Percentiles rank a stretch among this genome's conserved stretches.
Conservation (phyloP, 2,888 invertebrate species). For the Buathra laborator region DNA sequence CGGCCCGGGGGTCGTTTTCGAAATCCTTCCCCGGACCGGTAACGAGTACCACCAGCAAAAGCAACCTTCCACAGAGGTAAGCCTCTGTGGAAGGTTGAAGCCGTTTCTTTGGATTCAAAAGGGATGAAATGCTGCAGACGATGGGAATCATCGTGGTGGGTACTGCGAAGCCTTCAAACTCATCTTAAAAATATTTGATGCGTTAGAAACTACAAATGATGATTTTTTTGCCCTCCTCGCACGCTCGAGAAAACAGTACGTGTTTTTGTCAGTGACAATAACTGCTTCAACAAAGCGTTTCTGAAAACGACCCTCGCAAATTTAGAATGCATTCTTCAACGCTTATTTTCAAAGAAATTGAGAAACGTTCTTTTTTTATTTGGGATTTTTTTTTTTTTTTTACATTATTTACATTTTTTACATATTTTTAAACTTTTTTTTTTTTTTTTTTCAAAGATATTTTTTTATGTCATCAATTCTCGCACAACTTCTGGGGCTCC, state of each 20-base stretch:
- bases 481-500: conserved; percentile 79
- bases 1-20: conserved; percentile 78
- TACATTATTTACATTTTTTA: conserved; percentile 50
- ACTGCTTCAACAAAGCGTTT: background rate
- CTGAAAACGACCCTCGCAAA: too few species aligned
- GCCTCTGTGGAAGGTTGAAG: conserved; percentile 3
- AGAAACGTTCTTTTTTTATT: conserved; percentile 44
- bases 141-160: background rate
- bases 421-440: conserved; percentile 61
- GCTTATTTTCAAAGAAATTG: background rate
- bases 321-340: background rate
- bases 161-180: background rate
- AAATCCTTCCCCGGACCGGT: conserved; percentile 77
- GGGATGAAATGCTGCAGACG: conserved; percentile 3
- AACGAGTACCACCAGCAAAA: conserved; percentile 73
- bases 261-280: conserved; percentile 4
- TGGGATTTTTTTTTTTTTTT: conserved; percentile 62
- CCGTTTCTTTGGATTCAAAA: conserved; percentile 28
- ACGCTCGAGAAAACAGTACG: conserved; percentile 22
- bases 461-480: conserved; percentile 54
- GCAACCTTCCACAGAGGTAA: conserved; percentile 32
- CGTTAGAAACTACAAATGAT: background rate
- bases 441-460: conserved; percentile 59
- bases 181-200: background rate
- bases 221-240: background rate